Base-by-base conservation (phyloP, 2,888 invertebrate genomes). In the Cryptosula pallasiana region DNA sequence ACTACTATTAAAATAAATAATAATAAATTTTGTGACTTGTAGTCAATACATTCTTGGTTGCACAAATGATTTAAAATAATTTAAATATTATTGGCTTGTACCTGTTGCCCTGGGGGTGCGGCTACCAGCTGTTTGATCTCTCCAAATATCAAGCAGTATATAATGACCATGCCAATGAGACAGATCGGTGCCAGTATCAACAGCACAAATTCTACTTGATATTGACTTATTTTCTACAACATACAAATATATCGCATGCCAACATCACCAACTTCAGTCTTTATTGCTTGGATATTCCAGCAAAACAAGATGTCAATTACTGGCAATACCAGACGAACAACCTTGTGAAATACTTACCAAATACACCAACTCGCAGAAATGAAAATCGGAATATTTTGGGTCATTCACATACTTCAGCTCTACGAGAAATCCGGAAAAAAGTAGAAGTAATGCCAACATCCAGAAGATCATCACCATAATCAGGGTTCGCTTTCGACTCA, bases 81-180 rank as follows among this genome's bases (percentile, higher is more conserved):
- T n/a, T n/a, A n/a, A n/a, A n/a, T n/a, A n/a, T n/a, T n/a, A n/a
- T n/a, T n/a, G n/a, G n/a, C n/a, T n/a, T n/a, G 9, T 63, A 63
- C 63, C 34, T 63, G 63, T 32, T 32, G 32, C 5, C 25, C 13
- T 2, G 63, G 63, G 5, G 63, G 63, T 9, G 63, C 63, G 3
- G 32, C 32, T 13, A 63, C 63, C 27, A 63, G 34, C 13, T 9
- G 1, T n/a, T 63, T 54, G 32, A 75, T 74, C 70, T 74, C 70
- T 5, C 71, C n/a, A 69, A 71, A 74, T 36, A 75, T 74, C 25
- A 23, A 57, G 16, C 71, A 35, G 72, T 75, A 75, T 16, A 75
- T 45, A 16, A 70, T 63, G 1, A 55, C 34, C 72, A 75, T 73
- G 20, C 69, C 55, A 0, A 74, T 35, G 34, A 72, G 34, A 1